Percentiles rank a stretch among this genome's conserved stretches.
These are phyloP conservation scores for Ochotona princeps DNA, from an alignment of 2,113 vertebrate species.

Conservation along the genomic window DNA sequence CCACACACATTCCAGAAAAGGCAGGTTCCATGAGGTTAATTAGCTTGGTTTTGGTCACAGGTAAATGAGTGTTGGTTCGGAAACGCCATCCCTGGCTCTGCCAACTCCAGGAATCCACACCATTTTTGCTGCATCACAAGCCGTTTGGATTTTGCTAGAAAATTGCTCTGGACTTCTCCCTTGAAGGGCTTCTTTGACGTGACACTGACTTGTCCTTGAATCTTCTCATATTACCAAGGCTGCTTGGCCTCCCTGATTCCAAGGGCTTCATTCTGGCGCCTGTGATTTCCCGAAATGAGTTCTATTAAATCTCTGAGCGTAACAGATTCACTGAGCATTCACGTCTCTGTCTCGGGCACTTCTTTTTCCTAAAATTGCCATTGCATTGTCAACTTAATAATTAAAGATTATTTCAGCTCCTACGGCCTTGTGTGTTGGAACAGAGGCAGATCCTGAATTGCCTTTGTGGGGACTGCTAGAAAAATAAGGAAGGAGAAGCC, in stretches of 20 bases:
- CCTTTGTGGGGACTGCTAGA: background rate
- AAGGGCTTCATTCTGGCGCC: background rate
- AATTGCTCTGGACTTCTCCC: background rate
- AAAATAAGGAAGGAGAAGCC: constrained; percentile 43
- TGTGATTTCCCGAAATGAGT: background rate
- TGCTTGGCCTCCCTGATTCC: background rate
- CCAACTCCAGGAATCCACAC: background rate
- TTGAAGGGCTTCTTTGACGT: background rate
- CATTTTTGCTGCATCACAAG: too few species aligned
- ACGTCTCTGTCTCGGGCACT: background rate
- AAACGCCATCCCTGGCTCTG: background rate
- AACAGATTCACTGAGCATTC: background rate
- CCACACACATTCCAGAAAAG: background rate
- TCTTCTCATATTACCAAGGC: background rate
- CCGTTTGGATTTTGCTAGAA: background rate
- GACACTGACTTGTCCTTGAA: background rate
- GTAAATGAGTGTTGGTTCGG: background rate
- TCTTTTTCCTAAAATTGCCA: constrained; percentile 44
- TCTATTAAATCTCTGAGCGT: background rate
- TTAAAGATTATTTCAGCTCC: constrained; percentile 58
- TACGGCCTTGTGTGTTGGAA: constrained; percentile 52
- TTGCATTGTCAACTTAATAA: constrained; percentile 60
- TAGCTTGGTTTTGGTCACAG: background rate
- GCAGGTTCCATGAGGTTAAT: background rate
- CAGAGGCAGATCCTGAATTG: constrained; percentile 38